phyloP scores from a whole-genome alignment of 2,797 vertebrate species.

The Pipistrellus pipistrellus region DNA sequence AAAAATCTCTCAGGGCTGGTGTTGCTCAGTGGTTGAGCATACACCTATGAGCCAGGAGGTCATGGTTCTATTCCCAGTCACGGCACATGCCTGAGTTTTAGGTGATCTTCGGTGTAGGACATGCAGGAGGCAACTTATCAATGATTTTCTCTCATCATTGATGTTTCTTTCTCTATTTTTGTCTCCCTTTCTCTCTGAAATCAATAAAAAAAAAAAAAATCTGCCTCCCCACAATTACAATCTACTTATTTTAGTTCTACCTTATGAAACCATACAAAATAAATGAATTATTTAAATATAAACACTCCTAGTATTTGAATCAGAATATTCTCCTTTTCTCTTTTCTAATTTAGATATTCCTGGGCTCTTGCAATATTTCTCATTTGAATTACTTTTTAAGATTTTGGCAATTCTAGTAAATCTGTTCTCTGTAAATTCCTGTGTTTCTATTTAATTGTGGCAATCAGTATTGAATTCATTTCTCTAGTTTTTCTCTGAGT shows the following conservation, averaged over 20 bases:
- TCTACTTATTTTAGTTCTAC: slow-evolving; percentile 35
- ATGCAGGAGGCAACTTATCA: too few relatives aligned
- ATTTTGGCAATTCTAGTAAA: neutral
- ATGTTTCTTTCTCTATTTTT: too few relatives aligned
- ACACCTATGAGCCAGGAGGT: too few relatives aligned
- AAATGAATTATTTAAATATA: neutral
- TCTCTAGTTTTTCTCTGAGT: neutral
- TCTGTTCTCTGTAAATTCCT: neutral
- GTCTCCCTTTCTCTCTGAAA: too few relatives aligned
- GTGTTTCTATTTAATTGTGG: neutral
- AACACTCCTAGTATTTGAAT: neutral
- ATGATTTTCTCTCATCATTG: too few relatives aligned
- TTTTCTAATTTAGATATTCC: slow-evolving; percentile 38
- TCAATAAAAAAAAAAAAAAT: neutral
- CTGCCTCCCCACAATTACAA: neutral
- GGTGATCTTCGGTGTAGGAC: too few relatives aligned
- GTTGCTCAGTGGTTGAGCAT: too few relatives aligned
- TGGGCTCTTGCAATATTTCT: neutral
- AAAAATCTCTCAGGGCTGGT: neutral
- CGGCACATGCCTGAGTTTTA: too few relatives aligned
- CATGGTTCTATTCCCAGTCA: too few relatives aligned
- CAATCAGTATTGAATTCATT: neutral
- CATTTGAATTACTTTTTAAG: neutral
- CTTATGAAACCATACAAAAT: slow-evolving; percentile 42
- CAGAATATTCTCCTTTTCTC: neutral